Base-by-base conservation (phyloP, 2,113 vertebrate species). In the Thryonomys swinderianus region DNA sequence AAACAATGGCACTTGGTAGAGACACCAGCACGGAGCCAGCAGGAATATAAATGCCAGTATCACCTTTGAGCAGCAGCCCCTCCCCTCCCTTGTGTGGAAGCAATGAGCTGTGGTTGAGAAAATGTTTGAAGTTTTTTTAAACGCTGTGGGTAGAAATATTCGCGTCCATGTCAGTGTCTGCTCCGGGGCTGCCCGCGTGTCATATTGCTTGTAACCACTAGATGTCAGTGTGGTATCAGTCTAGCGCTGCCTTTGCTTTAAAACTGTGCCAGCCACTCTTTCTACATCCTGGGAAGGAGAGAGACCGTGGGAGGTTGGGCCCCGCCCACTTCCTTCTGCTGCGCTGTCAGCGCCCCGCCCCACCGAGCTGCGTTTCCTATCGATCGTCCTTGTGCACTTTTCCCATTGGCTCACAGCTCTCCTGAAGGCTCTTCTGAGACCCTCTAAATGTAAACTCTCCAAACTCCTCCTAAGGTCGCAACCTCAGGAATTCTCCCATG, bases 211-310 rank as follows among this genome's bases (percentile, higher is more conserved):
- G 0, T 32, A 9, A 66, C 98, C 98, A 98, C 97, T 95, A 98
- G 98, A 96, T 98, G 97, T 96, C 98, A 97, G 93, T 95, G 8
- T 97, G 82, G 95, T 88, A 97, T 89, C 95, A 92, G 94, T 37
- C 91, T 93, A 51, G 48, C 10, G 97, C 71, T 42, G 23, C 34
- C 9, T n/a, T 2, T 4, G n/a, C 34, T 17, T 23, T 17, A 4
- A 59, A 66, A 40, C 20, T 7, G 16, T 48, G 51, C 57, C 11
- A 37, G 62, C 5, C 7, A 27, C 0, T 0, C 61, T 37, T 67
- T 53, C 2, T 79, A 61, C 67, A 34, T 71, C 55, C 7, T 25
- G 2, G 51, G 83, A 67, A 4, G 55, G 83, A 67, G 6, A 48
- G 83, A 37, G 55, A 37, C 85, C 4, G 23, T 9, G 37, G 6